phyloP scores from a whole-genome alignment of 1,140 invertebrate species.

The Myzus persicae region DNA sequence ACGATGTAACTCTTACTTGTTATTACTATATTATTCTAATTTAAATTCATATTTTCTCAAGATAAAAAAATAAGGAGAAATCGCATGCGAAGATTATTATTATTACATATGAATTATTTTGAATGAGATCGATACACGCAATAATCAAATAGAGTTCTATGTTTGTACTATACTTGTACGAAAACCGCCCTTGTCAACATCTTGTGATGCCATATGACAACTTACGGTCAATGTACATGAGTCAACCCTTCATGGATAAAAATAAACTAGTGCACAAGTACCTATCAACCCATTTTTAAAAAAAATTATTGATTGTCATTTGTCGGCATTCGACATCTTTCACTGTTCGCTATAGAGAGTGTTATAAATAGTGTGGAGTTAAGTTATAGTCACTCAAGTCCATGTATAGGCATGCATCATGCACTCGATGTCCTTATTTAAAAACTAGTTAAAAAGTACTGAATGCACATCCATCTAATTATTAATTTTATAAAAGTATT shows the following conservation, averaged over 20 bases:
- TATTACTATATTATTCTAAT: constrained; percentile 10
- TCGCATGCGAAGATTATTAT: background rate
- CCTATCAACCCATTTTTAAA: background rate
- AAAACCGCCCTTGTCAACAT: background rate
- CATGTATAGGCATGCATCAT: background rate
- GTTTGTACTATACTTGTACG: background rate
- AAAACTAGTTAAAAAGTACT: background rate
- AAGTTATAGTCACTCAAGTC: background rate
- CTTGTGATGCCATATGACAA: background rate
- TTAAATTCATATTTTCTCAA: background rate
- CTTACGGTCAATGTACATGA: background rate
- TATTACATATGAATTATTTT: background rate
- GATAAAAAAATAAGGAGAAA: background rate
- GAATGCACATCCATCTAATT: background rate
- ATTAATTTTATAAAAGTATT: background rate
- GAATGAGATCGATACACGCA: background rate
- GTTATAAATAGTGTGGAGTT: background rate
- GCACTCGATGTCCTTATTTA: background rate
- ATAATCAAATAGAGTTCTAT: background rate
- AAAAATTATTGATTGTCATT: background rate
- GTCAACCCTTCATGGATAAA: background rate
- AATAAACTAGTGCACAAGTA: background rate
- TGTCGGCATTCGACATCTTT: background rate
- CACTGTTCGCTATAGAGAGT: background rate
- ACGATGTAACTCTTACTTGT: background rate